Percentiles rank a stretch among this genome's conserved stretches.
These are phyloP conservation scores for Arctocebus calabarensis DNA, from an alignment of 2,797 vertebrate genomes.

Conservation along the genomic window DNA sequence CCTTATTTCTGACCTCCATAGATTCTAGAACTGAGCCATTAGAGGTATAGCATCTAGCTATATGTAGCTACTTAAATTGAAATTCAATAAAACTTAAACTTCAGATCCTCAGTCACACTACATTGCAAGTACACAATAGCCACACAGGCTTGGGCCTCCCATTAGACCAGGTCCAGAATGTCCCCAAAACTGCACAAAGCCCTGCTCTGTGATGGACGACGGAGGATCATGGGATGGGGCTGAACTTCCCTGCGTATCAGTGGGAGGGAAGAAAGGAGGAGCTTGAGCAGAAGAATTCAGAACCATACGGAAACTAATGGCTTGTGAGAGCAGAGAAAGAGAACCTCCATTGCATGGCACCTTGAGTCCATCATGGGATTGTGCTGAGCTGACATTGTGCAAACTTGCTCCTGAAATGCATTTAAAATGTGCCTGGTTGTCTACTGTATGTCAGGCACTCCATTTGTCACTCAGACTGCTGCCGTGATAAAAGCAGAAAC, in stretches of 20 bases:
- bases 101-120: background rate
- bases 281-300: background rate
- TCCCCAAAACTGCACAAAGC: background rate
- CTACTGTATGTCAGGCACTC: background rate
- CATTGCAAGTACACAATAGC: background rate
- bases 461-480: background rate
- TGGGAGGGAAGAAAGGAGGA: background rate
- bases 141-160: background rate
- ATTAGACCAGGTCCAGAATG: background rate
- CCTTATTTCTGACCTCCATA: background rate
- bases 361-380: background rate
- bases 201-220: background rate
- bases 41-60: background rate
- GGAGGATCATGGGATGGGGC: background rate
- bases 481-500: background rate
- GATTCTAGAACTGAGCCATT: background rate
- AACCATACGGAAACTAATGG: background rate
- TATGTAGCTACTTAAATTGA: background rate
- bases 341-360: background rate
- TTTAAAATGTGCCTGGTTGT: background rate
- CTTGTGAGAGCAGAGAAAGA: background rate
- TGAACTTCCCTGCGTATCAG: background rate
- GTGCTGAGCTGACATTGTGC: background rate
- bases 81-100: background rate
- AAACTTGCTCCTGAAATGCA: background rate